Conservation (phyloP, 2,113 vertebrate genomes). For the Talpa occidentalis region DNA sequence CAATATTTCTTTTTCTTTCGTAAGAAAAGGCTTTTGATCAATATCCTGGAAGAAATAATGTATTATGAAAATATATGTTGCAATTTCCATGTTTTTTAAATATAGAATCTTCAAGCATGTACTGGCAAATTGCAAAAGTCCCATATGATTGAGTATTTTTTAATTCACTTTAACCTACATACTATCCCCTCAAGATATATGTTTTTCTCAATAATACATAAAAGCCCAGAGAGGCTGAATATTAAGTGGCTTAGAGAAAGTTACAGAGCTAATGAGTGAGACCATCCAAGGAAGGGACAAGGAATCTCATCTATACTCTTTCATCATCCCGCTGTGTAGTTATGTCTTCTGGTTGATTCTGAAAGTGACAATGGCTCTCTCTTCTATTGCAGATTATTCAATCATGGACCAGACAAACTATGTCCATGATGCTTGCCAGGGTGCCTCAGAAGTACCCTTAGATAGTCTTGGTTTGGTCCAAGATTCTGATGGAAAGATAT, state of each 20-base stretch:
- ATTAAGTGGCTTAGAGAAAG: neutral
- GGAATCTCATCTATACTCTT: neutral
- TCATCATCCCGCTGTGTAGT: neutral
- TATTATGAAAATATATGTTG: neutral
- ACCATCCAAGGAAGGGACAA: neutral
- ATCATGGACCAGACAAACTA: neutral
- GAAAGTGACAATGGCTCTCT: neutral
- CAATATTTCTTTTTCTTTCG: slow-evolving; percentile 39
- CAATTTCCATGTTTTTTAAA: neutral
- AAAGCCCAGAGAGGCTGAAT: neutral
- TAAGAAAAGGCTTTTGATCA: slow-evolving; percentile 33
- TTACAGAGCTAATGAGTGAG: neutral
- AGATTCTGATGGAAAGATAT: slow-evolving; percentile 9
- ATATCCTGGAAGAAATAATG: slow-evolving; percentile 20
- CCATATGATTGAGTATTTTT: neutral
- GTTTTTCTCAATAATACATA: neutral
- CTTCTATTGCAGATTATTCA: slow-evolving; percentile 21
- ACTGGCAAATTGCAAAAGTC: neutral
- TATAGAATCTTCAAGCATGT: neutral
- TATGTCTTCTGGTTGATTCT: neutral
- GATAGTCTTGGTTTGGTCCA: neutral
- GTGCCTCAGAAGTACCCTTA: neutral
- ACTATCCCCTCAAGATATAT: neutral
- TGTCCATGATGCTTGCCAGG: neutral
- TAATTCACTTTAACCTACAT: neutral